Conservation (phyloP, 1,140 invertebrate species). For the Brachionus manjavacas region DNA sequence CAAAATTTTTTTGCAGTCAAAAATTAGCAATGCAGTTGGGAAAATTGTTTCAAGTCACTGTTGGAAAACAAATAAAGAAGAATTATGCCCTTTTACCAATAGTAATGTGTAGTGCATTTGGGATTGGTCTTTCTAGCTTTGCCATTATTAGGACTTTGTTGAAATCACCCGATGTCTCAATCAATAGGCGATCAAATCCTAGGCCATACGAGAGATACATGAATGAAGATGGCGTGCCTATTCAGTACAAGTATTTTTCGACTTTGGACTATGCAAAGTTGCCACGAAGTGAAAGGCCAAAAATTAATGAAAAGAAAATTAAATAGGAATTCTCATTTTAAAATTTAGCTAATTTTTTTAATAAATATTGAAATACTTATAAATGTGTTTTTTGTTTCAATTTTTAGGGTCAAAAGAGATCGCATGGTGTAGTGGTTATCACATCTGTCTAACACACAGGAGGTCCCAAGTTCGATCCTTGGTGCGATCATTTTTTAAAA, state of each 20-base stretch:
- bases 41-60: conserved; percentile 21
- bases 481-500: not conserved
- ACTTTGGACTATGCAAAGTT: conserved; percentile 19
- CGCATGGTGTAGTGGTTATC: not conserved
- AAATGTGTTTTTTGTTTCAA: no score
- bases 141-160: not conserved
- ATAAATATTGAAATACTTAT: not conserved
- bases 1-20: not conserved
- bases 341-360: not conserved
- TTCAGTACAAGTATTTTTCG: conserved; percentile 33
- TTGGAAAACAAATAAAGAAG: conserved; percentile 1
- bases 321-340: no score
- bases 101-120: not conserved
- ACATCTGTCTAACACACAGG: not conserved
- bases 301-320: no score
- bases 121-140: conserved; percentile 10
- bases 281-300: not conserved
- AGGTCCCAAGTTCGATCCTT: not conserved
- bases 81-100: conserved; percentile 22
- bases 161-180: conserved; percentile 4
- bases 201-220: conserved; percentile 2
- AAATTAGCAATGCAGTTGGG: not conserved
- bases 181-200: conserved; percentile 11
- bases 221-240: not conserved
- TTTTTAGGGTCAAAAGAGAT: not conserved